Percentiles rank a stretch among this genome's conserved stretches.
Conservation (phyloP, 2,888 invertebrate genomes). For the Torymus tubicola region DNA sequence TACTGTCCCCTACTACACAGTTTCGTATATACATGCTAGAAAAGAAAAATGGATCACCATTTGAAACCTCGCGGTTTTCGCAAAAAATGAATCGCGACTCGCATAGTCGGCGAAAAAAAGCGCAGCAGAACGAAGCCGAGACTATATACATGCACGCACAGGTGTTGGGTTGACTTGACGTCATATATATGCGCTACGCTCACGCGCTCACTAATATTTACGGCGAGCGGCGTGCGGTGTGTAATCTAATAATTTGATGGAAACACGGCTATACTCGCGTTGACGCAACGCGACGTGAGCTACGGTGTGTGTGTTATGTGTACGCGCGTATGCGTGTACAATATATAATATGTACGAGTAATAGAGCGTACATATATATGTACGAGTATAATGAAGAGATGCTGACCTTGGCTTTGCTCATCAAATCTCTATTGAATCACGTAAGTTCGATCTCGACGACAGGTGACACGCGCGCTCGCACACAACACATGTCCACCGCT, state of each 20-base stretch:
- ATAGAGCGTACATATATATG: not conserved
- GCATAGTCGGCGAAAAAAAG: too few relatives aligned
- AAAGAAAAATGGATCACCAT: too few relatives aligned
- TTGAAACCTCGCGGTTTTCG: too few relatives aligned
- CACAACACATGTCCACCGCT: not conserved
- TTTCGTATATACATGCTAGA: too few relatives aligned
- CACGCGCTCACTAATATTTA: constrained; percentile 52
- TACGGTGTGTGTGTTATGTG: too few relatives aligned
- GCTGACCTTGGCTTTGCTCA: constrained; percentile 69
- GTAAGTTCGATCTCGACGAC: constrained; percentile 35
- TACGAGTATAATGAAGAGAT: constrained; percentile 59
- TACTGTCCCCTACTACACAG: too few relatives aligned
- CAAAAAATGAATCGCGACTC: too few relatives aligned
- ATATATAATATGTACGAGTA: constrained; percentile 14
- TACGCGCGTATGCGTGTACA: constrained; percentile 50
- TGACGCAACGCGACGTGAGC: constrained; percentile 62
- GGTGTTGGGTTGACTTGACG: constrained; percentile 43
- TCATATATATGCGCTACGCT: constrained; percentile 10
- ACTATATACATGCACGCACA: not conserved
- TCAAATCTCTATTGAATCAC: constrained; percentile 64
- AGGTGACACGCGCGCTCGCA: constrained; percentile 32
- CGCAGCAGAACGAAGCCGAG: too few relatives aligned
- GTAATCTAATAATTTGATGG: constrained; percentile 67
- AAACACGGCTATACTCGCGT: constrained; percentile 58
- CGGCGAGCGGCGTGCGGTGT: constrained; percentile 47